Evolutionary conservation across 2,113 vertebrate species (phyloP), one percentile per base, ranked within the genome.

Genomic region (Pithys albifrons): DNA sequence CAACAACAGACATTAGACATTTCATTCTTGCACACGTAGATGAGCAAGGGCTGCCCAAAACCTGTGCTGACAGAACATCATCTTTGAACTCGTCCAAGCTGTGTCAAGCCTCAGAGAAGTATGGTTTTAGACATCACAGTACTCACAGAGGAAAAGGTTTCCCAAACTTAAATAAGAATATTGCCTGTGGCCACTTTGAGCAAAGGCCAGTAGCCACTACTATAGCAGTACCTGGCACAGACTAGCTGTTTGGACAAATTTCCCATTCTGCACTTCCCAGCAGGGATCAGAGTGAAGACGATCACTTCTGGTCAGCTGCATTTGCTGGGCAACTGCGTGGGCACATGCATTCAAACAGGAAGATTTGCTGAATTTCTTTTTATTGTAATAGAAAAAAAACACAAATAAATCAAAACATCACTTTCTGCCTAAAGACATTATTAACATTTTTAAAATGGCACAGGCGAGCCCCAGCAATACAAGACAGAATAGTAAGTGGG

Each of bases 361-460:
- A 88, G 82, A 52, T 20, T 17, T 81, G 70, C 73, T 95, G 80
- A 78, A 97, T 71, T 93, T 96, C n/a, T 95, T 93, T 98, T 98
- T 98, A 98, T 97, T 98, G 96, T 83, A 94, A 98, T 97, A 98
- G 95, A 97, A 96, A 97, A 95, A 87, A 13, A 3, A 16, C 88
- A 96, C 94, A 86, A 86, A 89, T 88, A 97, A 97, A 96, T 93
- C 86, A 91, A 93, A 96, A 97, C 91, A 96, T 91, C 95, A 95
- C 93, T 93, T 96, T 90, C 75, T 20, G 90, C 88, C 85, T 95
- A 96, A 94, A 97, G 76, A 96, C 48, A 24, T 95, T 95, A 96
- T 93, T 90, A 96, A 95, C 93, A 88, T 91, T 91, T 96, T 97
- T 75, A 8, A 97, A 95, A 97, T 95, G 96, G 93, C 52, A 94